Evolutionary conservation across 2,888 invertebrate genomes (phyloP).

Genomic region (Tanypteryx hageni): DNA sequence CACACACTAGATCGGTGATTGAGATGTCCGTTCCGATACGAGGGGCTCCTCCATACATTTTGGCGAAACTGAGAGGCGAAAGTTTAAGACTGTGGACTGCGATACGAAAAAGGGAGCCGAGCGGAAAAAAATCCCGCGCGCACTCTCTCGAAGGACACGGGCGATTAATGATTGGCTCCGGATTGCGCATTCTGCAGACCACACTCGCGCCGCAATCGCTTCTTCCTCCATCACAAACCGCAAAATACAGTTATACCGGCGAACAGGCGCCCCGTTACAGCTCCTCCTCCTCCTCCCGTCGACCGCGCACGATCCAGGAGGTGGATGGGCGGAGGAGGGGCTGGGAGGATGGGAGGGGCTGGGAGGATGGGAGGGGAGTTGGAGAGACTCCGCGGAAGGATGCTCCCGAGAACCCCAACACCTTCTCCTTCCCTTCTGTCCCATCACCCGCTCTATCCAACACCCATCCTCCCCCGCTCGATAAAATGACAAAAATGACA

Average conservation of each 20-base stretch:
- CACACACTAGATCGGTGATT: too few relatives aligned
- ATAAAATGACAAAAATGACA: too few relatives aligned
- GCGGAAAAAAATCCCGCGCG: neutral
- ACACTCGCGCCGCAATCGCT: too few relatives aligned
- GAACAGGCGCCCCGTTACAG: neutral
- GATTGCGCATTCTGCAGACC: neutral
- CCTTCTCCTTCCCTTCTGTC: neutral
- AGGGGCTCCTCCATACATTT: too few relatives aligned
- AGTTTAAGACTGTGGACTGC: neutral
- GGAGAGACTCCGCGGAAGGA: neutral
- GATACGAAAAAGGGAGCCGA: neutral
- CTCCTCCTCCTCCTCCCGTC: neutral
- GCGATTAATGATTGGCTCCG: neutral
- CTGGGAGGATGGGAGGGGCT: too few relatives aligned
- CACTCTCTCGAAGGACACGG: neutral
- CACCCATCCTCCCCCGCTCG: too few relatives aligned
- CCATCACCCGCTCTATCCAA: too few relatives aligned
- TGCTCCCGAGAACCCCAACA: neutral
- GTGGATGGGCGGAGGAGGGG: neutral
- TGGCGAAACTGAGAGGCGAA: neutral
- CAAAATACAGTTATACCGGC: conserved; percentile 6
- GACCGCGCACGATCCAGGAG: neutral
- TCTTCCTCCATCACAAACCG: neutral
- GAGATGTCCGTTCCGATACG: too few relatives aligned
- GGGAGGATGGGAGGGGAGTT: too few relatives aligned